Conservation (phyloP, 2,888 invertebrate species). For the Nephrotoma appendiculata region DNA sequence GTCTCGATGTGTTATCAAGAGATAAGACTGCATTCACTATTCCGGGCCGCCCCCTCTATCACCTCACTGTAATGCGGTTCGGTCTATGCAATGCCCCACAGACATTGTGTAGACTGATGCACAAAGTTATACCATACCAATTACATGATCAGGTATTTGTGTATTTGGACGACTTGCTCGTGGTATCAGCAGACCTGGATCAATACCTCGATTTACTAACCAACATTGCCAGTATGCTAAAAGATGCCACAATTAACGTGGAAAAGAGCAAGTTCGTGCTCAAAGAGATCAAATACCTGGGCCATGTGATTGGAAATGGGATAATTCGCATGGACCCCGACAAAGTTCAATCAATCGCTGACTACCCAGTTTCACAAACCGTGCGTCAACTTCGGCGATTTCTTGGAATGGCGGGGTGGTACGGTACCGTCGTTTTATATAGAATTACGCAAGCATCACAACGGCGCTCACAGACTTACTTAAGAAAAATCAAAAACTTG, state of each 20-base stretch:
- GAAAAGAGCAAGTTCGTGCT: no score
- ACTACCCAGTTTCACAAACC: conserved; percentile 11
- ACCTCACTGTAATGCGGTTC: no score
- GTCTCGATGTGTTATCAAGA: not conserved
- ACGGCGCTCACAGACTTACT: conserved; percentile 7
- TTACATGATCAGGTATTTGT: no score
- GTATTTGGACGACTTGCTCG: no score
- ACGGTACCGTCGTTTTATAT: conserved; percentile 9
- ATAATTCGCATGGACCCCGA: not conserved
- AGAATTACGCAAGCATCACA: not conserved
- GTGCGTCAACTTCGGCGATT: conserved; percentile 4
- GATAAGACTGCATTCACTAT: not conserved
- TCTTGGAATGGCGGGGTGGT: conserved; percentile 14
- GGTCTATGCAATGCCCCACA: no score
- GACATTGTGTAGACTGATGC: no score
- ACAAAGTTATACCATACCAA: no score
- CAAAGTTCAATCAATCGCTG: not conserved
- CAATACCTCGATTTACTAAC: not conserved
- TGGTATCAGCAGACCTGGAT: not conserved
- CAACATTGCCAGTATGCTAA: conserved; percentile 8
- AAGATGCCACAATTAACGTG: not conserved
- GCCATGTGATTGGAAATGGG: not conserved
- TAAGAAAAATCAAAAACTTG: not conserved
- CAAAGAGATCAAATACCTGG: not conserved
- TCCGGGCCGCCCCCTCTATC: no score